phyloP scores from a whole-genome alignment of 1,140 invertebrate species.

The Conus betulinus region DNA sequence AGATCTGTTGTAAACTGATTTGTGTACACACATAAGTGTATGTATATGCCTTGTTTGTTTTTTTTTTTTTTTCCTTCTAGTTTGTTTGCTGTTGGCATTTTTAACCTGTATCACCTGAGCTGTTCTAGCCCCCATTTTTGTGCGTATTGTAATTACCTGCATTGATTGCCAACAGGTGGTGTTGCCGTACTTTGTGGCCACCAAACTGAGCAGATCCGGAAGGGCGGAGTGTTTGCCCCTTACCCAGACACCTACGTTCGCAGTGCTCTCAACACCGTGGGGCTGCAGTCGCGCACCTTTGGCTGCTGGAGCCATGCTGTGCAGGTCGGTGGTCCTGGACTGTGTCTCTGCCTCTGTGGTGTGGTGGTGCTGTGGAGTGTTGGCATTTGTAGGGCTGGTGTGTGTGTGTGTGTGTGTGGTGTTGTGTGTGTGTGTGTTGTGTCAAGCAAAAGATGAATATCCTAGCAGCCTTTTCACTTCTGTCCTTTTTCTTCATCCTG shows the following conservation, averaged over 20 bases:
- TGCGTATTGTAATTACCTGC: too few species aligned
- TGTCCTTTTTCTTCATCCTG: background rate
- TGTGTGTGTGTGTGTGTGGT: background rate
- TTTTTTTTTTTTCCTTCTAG: too few species aligned
- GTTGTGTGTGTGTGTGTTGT: background rate
- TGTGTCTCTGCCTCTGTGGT: background rate
- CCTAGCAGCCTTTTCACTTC: background rate
- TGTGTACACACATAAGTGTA: too few species aligned
- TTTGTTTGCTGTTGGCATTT: too few species aligned
- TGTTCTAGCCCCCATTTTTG: too few species aligned
- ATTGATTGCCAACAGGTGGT: slow-evolving; percentile 80
- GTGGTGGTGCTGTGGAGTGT: background rate
- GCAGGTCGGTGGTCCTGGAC: slow-evolving; percentile 47
- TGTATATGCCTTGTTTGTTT: too few species aligned
- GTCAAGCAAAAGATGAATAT: background rate
- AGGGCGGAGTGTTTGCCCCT: slow-evolving; percentile 87
- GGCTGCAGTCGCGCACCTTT: slow-evolving; percentile 51
- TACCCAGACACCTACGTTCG: slow-evolving; percentile 86
- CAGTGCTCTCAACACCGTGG: slow-evolving; percentile 83
- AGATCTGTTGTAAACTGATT: too few species aligned
- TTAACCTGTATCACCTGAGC: too few species aligned
- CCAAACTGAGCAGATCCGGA: slow-evolving; percentile 93
- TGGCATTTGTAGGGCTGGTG: too few species aligned
- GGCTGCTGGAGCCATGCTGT: slow-evolving; percentile 67
- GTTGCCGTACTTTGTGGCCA: slow-evolving; percentile 91